Conservation (phyloP, 2,113 vertebrate genomes). For the Pluvialis apricaria region DNA sequence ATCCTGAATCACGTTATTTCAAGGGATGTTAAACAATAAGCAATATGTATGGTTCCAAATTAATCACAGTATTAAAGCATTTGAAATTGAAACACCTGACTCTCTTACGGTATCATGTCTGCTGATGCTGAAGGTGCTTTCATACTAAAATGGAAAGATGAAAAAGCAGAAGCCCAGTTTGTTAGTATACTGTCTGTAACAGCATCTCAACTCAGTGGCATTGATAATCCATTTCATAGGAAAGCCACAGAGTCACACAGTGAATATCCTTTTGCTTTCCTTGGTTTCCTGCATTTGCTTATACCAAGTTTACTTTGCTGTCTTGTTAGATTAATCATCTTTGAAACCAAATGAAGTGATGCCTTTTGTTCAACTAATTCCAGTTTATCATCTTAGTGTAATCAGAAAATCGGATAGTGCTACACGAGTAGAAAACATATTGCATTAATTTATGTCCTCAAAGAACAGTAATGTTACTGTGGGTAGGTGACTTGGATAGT, state of each 20-base stretch:
- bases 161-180: neutral
- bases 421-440: neutral
- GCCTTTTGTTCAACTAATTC: neutral
- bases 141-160: neutral
- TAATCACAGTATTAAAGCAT: neutral
- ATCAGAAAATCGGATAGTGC: neutral
- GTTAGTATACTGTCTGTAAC: neutral
- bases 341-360: neutral
- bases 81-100: neutral
- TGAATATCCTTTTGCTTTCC: neutral
- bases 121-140: neutral
- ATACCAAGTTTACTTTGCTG: neutral
- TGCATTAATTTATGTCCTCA: neutral
- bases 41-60: neutral
- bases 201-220: neutral
- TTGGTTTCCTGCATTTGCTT: neutral
- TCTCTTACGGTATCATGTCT: neutral
- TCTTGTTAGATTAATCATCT: neutral
- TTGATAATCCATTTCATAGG: neutral
- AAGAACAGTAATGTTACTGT: neutral
- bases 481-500: neutral
- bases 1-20: neutral
- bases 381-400: neutral
- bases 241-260: neutral
- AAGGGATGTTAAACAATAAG: neutral